Evolutionary conservation across 2,888 invertebrate genomes (phyloP), one percentile per base, ranked within the genome.

Genomic region (Scaeva pyrastri): DNA sequence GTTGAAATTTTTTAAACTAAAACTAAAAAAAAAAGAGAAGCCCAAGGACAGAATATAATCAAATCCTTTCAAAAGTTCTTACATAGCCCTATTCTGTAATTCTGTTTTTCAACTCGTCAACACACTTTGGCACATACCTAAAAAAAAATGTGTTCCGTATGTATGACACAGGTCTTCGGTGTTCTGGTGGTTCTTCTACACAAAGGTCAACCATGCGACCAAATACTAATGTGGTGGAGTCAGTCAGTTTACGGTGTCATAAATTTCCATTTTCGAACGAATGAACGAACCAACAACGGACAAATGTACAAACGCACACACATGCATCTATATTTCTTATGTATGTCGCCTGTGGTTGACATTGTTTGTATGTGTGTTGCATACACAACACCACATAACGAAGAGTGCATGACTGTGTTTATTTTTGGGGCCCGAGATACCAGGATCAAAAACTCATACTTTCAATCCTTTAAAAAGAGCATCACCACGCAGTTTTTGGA

Each of bases 231-330:
- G 83, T 70, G 43, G 41, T 56, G 23, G 23, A 52, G 80, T 64
- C 75, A 81, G 76, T 72, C 85, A 80, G 81, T 70, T 73, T 72
- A 71, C 77, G 70, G 77, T 86, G 71, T 78, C 77, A 86, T 86
- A 78, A 77, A 77, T 78, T 86, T 82, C 23, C 58, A 74, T 78
- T 74, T 86, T 62, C 77, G 23, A 71, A 79, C 31, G 21, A 79
- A 70, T 48, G 64, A 41, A 64, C 50, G 60, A 31, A 31, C 31
- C 5, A 7, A 31, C 6, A 41, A 64, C 50, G 60, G 8, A 31
- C 31, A 31, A 7, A 31, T 5, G 31, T 31, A 31, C 31, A 31
- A 7, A 31, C 8, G 8, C 31, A 31, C n/a, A n/a, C n/a, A n/a
- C n/a, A n/a, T n/a, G n/a, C n/a, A n/a, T n/a, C n/a, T 31, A 31